Percentiles rank a stretch among this genome's conserved stretches.
Evolutionary conservation across 2,797 vertebrate species (phyloP).

Genomic region (Sarcoramphus papa): DNA sequence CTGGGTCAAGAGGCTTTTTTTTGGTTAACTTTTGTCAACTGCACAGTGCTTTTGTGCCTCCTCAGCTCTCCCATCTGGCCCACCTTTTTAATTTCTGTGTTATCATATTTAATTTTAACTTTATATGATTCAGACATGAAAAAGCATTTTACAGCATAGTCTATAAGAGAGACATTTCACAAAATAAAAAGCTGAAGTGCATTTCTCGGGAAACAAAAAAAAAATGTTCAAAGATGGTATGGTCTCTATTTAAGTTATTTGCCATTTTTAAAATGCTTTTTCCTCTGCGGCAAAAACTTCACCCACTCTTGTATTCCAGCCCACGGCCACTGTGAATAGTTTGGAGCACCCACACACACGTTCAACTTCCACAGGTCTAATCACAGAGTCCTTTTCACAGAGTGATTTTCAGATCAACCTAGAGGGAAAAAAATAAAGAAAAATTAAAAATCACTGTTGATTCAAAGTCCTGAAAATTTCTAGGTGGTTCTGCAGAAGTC

Average conservation of each 20-base stretch:
- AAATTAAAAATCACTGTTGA: background rate
- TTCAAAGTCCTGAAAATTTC: background rate
- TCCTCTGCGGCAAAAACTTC: constrained; percentile 51
- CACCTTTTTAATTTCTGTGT: background rate
- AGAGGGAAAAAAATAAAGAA: background rate
- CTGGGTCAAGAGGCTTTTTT: background rate
- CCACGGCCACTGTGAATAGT: constrained; percentile 58
- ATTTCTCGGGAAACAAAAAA: background rate
- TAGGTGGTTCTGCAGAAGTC: background rate
- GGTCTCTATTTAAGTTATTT: constrained; percentile 56
- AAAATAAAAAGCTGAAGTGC: constrained; percentile 18
- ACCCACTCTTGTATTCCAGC: constrained; percentile 56
- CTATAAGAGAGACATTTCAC: background rate
- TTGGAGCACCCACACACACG: constrained; percentile 47
- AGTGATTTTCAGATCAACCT: constrained; percentile 32
- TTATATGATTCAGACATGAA: background rate
- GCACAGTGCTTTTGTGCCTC: background rate
- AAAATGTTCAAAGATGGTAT: background rate
- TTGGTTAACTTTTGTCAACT: background rate
- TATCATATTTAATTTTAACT: background rate
- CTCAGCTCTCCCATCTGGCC: background rate
- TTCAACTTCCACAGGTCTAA: constrained; percentile 54
- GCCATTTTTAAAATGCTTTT: constrained; percentile 57
- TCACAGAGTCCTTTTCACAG: constrained; percentile 41
- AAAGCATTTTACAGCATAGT: background rate